A percentile compares a stretch with the other conserved stretches of the same genome.
These are phyloP conservation scores for Asarcornis scutulata DNA, from an alignment of 2,113 vertebrate species.

Conservation along the genomic window DNA sequence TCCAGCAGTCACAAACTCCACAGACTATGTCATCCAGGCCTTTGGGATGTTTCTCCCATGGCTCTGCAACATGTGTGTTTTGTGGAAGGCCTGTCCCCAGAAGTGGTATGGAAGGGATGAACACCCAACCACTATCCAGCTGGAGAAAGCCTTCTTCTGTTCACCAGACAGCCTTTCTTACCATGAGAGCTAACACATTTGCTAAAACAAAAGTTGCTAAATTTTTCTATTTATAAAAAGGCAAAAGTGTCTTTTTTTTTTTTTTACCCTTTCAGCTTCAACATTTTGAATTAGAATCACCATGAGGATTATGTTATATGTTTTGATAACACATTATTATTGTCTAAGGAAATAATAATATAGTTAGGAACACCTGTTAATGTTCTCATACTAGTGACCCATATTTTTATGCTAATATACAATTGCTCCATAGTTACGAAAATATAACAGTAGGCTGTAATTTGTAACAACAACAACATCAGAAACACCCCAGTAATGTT, in stretches of 20 bases:
- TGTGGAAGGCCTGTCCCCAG: not conserved
- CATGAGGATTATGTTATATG: not conserved
- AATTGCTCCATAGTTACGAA: not conserved
- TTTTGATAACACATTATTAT: not conserved
- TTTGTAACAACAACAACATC: not conserved
- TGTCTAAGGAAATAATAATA: not conserved
- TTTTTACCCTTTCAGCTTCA: not conserved
- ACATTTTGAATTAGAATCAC: not conserved
- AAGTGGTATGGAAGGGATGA: not conserved
- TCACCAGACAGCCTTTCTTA: not conserved
- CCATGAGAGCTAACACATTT: not conserved
- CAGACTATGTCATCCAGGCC: not conserved
- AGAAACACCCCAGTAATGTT: not conserved
- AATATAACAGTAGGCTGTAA: not conserved
- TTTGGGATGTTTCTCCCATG: not conserved
- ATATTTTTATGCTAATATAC: not conserved
- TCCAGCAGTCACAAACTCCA: slow-evolving; percentile 22
- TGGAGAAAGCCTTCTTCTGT: not conserved
- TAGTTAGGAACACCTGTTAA: not conserved
- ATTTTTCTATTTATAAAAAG: not conserved
- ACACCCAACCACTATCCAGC: not conserved
- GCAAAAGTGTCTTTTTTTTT: not conserved
- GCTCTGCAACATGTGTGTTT: not conserved
- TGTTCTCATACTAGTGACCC: not conserved
- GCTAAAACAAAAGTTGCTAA: not conserved